Evolutionary conservation across 2,888 invertebrate genomes (phyloP).

Genomic region (Lithophane ornitopus): DNA sequence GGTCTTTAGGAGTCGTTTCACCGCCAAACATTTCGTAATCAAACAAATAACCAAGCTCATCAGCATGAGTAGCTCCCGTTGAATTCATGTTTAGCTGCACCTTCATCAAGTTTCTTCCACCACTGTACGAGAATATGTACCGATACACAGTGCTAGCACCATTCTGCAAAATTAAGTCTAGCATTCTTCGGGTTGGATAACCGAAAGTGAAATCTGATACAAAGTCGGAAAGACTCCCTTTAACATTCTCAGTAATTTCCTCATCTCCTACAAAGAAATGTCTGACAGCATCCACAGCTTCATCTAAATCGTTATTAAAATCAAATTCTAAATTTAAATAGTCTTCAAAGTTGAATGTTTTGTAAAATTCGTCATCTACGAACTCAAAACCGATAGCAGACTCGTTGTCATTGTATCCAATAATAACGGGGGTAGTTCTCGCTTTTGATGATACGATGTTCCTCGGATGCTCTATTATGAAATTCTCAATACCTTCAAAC

Average conservation of each 20-base stretch:
- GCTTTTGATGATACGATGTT: slow-evolving; percentile 36
- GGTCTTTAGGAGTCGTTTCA: slow-evolving; percentile 51
- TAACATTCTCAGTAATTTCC: slow-evolving; percentile 18
- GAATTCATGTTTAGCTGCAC: neutral
- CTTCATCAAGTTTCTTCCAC: slow-evolving; percentile 31
- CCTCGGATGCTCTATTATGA: slow-evolving; percentile 42
- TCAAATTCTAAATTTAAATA: slow-evolving; percentile 27
- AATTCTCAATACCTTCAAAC: slow-evolving; percentile 47
- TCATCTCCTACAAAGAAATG: slow-evolving; percentile 55
- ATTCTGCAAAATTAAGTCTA: slow-evolving; percentile 25
- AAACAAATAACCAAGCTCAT: slow-evolving; percentile 63
- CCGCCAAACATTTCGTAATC: slow-evolving; percentile 23
- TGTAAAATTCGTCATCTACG: neutral
- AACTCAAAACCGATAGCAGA: slow-evolving; percentile 6
- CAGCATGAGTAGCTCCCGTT: slow-evolving; percentile 53
- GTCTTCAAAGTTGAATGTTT: slow-evolving; percentile 6
- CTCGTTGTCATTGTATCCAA: slow-evolving; percentile 50
- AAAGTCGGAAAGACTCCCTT: slow-evolving; percentile 27
- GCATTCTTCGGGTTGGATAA: slow-evolving; percentile 38
- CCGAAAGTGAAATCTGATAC: slow-evolving; percentile 33
- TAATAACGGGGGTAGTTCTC: slow-evolving; percentile 30
- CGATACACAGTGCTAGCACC: slow-evolving; percentile 39
- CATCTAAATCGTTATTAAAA: slow-evolving; percentile 19
- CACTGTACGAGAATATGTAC: slow-evolving; percentile 53
- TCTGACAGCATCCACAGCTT: slow-evolving; percentile 23